Evolutionary conservation across 2,888 invertebrate species (phyloP), one percentile per base, ranked within the genome.

Genomic region (Sesia bembeciformis): DNA sequence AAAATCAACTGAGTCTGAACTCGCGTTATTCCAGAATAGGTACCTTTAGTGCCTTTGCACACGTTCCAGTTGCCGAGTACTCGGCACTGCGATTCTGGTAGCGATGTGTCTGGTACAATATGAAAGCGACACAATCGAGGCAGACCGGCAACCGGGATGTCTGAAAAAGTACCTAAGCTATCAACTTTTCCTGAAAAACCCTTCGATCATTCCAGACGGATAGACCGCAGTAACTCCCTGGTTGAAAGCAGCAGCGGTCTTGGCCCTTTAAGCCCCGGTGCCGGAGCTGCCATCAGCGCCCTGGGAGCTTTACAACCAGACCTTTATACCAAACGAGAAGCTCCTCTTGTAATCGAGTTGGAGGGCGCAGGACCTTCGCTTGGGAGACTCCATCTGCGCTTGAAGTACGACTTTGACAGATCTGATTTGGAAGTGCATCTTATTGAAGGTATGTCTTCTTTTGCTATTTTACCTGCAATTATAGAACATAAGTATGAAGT

Each of bases 361-460:
- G 90, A 90, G 56, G 90, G 88, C 42, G 90, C 90, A 55, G 94
- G 94, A 4, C 93, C 93, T 4, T 93, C 92, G 43, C 91, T 96
- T 51, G 97, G 97, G 42, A 91, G 96, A 58, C 91, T 97, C 60
- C 97, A 97, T 74, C 91, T 97, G 64, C 91, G 96, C 54, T 89
- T 97, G 56, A 96, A 94, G 69, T 97, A 97, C 72, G 97, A 97
- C 84, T 96, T 96, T 72, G 95, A 97, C 77, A 91, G 95, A 61
- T 97, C 96, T 8, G 97, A 97, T 79, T 90, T 97, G 63, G 94
- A 96, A 62, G 94, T 97, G n/a, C 96, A 97, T 84, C 90, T 97
- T 62, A 97, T 97, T 81, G 97, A 97, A 93, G 96, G 96, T 95
- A 65, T 23, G 23, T 23, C 23, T 23, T 23, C 23, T 23, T 23